phyloP scores from a whole-genome alignment of 2,888 invertebrate species.

The Megalurothrips usitatus region DNA sequence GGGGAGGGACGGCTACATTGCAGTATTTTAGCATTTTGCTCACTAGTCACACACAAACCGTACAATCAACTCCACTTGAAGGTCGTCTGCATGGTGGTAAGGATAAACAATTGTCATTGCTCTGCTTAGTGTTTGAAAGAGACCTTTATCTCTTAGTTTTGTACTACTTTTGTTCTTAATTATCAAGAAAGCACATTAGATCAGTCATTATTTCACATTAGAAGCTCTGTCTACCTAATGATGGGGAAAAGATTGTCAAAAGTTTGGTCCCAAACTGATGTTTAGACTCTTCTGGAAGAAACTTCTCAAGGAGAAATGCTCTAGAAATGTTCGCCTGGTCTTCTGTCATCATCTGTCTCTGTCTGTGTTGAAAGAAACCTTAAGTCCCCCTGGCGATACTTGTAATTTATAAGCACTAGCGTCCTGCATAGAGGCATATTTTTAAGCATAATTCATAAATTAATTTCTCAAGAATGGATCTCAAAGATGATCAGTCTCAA shows the following conservation, averaged over 20 bases:
- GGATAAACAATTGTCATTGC: background rate
- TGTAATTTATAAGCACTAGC: background rate
- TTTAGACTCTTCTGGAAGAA: no score
- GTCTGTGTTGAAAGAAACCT: background rate
- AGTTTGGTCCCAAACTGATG: no score
- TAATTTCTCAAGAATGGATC: no score
- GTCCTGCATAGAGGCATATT: no score
- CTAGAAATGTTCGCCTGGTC: background rate
- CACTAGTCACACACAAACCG: background rate
- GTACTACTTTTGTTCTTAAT: background rate
- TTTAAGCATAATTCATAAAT: no score
- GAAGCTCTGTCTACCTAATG: background rate
- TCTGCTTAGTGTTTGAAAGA: constrained; percentile 4
- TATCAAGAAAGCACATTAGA: background rate
- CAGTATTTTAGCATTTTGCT: background rate
- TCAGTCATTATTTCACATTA: background rate
- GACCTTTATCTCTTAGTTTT: background rate
- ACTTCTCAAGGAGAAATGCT: no score
- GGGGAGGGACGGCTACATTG: no score
- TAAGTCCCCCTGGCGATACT: background rate
- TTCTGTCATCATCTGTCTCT: background rate
- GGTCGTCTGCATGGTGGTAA: constrained; percentile 14
- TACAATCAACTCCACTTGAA: background rate
- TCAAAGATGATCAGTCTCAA: no score
- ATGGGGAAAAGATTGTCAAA: background rate